Percentiles rank a stretch among this genome's conserved stretches.
phyloP scores from a whole-genome alignment of 1,140 invertebrate species.

The Argopecten irradians region DNA sequence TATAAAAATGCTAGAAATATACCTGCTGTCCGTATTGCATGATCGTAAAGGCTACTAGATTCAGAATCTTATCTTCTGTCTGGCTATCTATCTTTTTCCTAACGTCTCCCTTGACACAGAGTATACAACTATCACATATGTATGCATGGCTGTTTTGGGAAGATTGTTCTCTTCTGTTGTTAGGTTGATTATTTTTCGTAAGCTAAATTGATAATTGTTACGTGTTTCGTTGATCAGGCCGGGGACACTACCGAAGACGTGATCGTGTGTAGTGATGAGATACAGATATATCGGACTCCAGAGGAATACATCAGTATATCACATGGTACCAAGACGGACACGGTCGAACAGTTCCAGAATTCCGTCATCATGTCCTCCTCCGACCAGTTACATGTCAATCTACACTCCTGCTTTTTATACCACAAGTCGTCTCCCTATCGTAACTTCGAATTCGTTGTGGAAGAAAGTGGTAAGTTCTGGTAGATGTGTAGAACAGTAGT shows the following conservation, averaged over 20 bases:
- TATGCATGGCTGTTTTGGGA: too few relatives aligned
- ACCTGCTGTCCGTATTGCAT: too few relatives aligned
- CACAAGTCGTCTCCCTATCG: neutral
- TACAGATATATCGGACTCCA: neutral
- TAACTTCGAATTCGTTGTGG: neutral
- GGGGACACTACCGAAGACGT: neutral
- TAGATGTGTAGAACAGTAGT: too few relatives aligned
- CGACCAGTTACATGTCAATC: neutral
- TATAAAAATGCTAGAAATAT: too few relatives aligned
- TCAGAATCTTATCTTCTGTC: too few relatives aligned
- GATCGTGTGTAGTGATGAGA: neutral
- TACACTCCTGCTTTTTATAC: neutral
- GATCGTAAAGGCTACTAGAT: too few relatives aligned
- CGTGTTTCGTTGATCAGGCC: neutral
- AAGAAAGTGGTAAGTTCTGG: slow-evolving; percentile 13
- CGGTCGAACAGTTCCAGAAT: neutral
- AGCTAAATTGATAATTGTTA: neutral
- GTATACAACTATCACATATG: too few relatives aligned
- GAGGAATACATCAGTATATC: neutral
- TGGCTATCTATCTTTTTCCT: too few relatives aligned
- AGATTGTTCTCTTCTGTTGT: too few relatives aligned
- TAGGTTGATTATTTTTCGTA: too few relatives aligned
- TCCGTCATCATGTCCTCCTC: neutral
- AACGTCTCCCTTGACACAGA: too few relatives aligned
- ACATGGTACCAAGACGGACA: neutral